phyloP scores from a whole-genome alignment of 92 coral and sea anemone genomes.

The Siderastrea siderea region DNA sequence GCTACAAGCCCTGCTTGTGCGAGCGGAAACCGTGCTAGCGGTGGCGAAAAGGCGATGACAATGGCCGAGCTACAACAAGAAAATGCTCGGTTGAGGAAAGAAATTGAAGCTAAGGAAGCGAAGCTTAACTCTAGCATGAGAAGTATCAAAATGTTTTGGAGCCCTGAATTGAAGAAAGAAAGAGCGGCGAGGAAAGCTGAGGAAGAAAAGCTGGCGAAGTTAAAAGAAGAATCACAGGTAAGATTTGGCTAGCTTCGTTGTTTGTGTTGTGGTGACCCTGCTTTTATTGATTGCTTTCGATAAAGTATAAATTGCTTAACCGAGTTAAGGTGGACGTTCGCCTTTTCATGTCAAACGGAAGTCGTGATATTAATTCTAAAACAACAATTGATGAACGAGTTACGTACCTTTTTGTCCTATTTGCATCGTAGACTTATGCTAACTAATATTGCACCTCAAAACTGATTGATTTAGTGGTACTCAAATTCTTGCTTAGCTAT shows the following conservation, averaged over 20 bases:
- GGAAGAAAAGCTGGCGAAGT: constrained; percentile 80
- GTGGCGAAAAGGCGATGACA: constrained; percentile 53
- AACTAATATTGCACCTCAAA: constrained; percentile 17
- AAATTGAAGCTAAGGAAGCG: constrained; percentile 96
- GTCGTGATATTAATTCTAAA: constrained; percentile 11
- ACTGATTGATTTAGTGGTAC: constrained; percentile 37
- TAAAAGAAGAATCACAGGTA: constrained; percentile 98
- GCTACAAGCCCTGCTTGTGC: constrained; percentile 15
- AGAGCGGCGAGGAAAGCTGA: constrained; percentile 94
- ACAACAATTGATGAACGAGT: background rate
- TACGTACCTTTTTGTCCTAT: background rate
- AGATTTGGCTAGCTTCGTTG: background rate
- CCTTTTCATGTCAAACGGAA: constrained; percentile 19
- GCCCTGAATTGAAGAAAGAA: constrained; percentile 98
- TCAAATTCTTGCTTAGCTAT: constrained; percentile 1
- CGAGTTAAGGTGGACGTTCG: background rate
- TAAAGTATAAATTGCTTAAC: too few relatives aligned
- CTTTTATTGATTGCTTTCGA: background rate
- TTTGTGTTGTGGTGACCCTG: background rate
- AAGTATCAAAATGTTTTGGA: constrained; percentile 98
- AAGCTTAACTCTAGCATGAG: constrained; percentile 97
- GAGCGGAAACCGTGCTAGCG: background rate
- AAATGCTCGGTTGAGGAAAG: constrained; percentile 89
- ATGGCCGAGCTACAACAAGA: constrained; percentile 87
- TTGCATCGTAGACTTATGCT: background rate